phyloP scores from a whole-genome alignment of 1,140 invertebrate species.

The Ostrea denselamellosa region DNA sequence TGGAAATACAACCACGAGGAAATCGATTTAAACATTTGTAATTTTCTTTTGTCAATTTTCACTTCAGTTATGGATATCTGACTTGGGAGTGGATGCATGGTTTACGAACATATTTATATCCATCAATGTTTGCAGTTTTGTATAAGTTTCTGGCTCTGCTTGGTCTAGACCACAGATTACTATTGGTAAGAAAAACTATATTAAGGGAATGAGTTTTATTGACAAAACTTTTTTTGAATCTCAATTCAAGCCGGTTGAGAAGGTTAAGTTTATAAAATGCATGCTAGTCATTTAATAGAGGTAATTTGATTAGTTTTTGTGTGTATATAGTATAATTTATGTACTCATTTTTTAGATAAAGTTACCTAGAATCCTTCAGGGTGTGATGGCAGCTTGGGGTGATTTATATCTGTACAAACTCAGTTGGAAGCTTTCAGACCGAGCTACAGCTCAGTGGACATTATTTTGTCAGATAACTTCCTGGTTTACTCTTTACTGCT shows the following conservation, averaged over 20 bases:
- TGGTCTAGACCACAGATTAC: constrained; percentile 82
- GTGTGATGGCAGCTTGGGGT: constrained; percentile 85
- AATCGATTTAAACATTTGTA: too few species aligned
- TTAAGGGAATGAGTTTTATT: too few species aligned
- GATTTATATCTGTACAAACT: constrained; percentile 83
- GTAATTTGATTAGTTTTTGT: too few species aligned
- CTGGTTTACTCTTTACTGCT: constrained; percentile 94
- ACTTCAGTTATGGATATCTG: constrained; percentile 86
- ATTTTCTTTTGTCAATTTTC: neutral
- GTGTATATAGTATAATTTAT: too few species aligned
- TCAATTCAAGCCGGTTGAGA: too few species aligned
- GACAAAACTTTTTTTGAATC: too few species aligned
- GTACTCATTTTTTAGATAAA: constrained; percentile 82
- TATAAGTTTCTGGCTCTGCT: constrained; percentile 85
- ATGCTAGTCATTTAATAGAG: too few species aligned
- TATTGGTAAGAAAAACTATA: constrained; percentile 81
- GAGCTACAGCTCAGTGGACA: constrained; percentile 76
- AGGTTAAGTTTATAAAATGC: too few species aligned
- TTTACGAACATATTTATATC: constrained; percentile 91
- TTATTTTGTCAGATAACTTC: constrained; percentile 81
- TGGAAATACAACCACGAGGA: too few species aligned
- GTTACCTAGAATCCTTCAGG: constrained; percentile 88
- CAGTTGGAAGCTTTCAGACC: constrained; percentile 71
- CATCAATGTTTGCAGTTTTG: constrained; percentile 84
- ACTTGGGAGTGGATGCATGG: constrained; percentile 95